Evolutionary conservation across 2,888 invertebrate genomes (phyloP).

Genomic region (Nephrotoma flavescens): DNA sequence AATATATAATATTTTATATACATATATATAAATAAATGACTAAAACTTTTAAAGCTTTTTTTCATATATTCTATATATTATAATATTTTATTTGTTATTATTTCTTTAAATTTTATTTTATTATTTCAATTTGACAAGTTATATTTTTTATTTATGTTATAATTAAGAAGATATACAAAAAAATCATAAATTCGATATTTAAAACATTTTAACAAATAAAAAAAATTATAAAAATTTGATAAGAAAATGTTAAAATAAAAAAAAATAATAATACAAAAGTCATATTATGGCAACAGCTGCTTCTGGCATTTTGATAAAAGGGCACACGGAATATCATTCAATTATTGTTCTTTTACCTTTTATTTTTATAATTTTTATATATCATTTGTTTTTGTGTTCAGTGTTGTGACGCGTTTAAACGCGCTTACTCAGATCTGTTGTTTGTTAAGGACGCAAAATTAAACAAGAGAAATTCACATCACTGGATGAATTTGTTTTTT

Average conservation of each 20-base stretch:
- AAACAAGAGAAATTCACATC: neutral
- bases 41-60: neutral
- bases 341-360: neutral
- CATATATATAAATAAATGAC: neutral
- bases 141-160: neutral
- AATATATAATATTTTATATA: neutral
- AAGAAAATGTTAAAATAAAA: neutral
- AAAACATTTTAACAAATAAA: neutral
- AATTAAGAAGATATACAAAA: neutral
- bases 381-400: neutral
- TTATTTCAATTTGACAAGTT: neutral
- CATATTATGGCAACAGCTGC: neutral
- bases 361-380: neutral
- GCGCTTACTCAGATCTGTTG: neutral
- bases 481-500: neutral
- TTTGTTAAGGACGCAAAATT: neutral
- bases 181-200: neutral
- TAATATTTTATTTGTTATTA: neutral
- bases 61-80: neutral
- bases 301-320: slow-evolving; percentile 1
- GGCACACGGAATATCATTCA: neutral
- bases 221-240: neutral
- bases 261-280: neutral
- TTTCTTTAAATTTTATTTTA: neutral
- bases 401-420: neutral